Evolutionary conservation across 2,113 vertebrate genomes (phyloP).

Genomic region (Scytalopus superciliaris): DNA sequence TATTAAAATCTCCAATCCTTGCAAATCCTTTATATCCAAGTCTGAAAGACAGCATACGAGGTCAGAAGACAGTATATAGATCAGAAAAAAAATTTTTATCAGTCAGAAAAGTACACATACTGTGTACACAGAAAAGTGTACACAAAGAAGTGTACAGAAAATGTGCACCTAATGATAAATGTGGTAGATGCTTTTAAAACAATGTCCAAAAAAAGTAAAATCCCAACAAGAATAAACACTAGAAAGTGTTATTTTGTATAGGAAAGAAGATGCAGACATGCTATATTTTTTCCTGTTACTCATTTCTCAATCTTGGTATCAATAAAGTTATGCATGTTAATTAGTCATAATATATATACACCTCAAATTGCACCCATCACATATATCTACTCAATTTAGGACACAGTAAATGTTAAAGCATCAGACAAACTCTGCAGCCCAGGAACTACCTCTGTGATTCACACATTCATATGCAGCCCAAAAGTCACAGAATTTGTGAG

Average conservation of each 20-base stretch:
- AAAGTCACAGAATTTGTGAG: not conserved
- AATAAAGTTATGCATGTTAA: not conserved
- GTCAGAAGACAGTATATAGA: not conserved
- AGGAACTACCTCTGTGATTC: not conserved
- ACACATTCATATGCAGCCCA: not conserved
- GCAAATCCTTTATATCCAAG: not conserved
- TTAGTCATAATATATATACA: not conserved
- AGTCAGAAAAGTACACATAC: not conserved
- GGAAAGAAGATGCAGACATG: not conserved
- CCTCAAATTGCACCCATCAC: not conserved
- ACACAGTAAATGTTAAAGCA: not conserved
- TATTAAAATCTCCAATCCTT: not conserved
- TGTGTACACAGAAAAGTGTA: not conserved
- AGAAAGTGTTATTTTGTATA: not conserved
- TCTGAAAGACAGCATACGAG: not conserved
- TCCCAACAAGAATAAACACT: not conserved
- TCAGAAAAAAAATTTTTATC: not conserved
- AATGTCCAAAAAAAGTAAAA: not conserved
- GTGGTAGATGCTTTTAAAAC: not conserved
- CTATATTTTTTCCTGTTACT: not conserved
- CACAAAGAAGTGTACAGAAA: not conserved
- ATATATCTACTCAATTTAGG: not conserved
- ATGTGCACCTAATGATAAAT: not conserved
- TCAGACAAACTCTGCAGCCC: not conserved
- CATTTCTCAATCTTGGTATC: not conserved